phyloP scores from a whole-genome alignment of 2,113 vertebrate species.

The Sylvilagus bachmani region DNA sequence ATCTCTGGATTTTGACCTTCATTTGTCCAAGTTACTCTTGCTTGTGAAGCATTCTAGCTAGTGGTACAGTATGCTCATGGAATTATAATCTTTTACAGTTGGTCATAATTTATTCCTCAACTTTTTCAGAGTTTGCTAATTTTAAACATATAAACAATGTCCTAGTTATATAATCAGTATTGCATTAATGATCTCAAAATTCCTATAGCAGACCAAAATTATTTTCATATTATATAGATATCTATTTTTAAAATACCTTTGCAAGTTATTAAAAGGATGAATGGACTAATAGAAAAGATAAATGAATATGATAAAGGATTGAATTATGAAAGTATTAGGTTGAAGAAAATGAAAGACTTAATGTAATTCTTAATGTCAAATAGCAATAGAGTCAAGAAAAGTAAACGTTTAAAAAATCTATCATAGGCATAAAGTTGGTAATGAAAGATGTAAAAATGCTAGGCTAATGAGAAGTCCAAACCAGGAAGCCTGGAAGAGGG shows the following conservation, averaged over 20 bases:
- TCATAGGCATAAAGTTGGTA: background rate
- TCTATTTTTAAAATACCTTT: slow-evolving; percentile 52
- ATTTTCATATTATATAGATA: background rate
- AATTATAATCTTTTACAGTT: background rate
- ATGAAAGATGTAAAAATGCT: background rate
- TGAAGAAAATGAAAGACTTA: background rate
- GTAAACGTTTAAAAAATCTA: background rate
- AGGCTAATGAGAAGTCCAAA: background rate
- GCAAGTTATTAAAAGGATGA: slow-evolving; percentile 14
- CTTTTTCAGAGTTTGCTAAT: slow-evolving; percentile 49
- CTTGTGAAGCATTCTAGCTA: slow-evolving; percentile 42
- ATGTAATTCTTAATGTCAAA: background rate
- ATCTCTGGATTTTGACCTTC: slow-evolving; percentile 67
- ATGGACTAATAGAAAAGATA: background rate
- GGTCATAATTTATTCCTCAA: slow-evolving; percentile 33
- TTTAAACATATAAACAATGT: slow-evolving; percentile 32
- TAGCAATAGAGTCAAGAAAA: background rate
- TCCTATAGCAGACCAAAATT: background rate
- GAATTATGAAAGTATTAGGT: slow-evolving; percentile 4
- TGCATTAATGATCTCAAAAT: slow-evolving; percentile 30
- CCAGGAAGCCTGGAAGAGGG: background rate
- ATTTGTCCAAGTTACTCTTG: slow-evolving; percentile 45
- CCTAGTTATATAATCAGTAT: slow-evolving; percentile 31
- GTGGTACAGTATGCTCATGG: background rate
- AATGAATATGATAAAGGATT: background rate